A percentile compares a stretch with the other conserved stretches of the same genome.
Conservation (phyloP, 2,888 invertebrate species). For the Metacarcinus magister region DNA sequence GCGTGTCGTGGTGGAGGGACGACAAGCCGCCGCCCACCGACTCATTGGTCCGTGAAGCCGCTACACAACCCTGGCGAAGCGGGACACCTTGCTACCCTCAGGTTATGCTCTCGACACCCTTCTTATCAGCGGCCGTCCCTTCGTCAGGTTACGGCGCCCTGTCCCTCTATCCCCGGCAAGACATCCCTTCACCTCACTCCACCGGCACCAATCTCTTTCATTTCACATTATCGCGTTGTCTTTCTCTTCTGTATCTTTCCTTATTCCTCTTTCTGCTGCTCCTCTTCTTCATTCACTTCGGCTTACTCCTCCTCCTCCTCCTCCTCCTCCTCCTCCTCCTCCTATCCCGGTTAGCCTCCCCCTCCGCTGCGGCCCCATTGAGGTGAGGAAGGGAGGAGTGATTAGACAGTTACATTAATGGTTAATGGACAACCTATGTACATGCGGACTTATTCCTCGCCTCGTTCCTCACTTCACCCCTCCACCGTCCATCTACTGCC, state of each 20-base stretch:
- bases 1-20: background rate
- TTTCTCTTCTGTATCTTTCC: background rate
- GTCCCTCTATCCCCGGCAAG: background rate
- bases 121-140: too few relatives aligned
- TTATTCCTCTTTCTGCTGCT: background rate
- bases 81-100: background rate
- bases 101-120: too few relatives aligned
- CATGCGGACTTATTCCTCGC: background rate
- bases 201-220: too few relatives aligned
- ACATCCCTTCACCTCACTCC: too few relatives aligned
- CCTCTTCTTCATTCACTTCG: too few relatives aligned
- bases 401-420: slow-evolving; percentile 26
- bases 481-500: background rate
- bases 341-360: background rate
- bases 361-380: slow-evolving; percentile 15
- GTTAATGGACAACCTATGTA: slow-evolving; percentile 14
- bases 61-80: too few relatives aligned
- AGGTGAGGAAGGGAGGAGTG: background rate
- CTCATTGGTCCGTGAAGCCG: slow-evolving; percentile 10
- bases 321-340: background rate
- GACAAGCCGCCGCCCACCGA: slow-evolving; percentile 11
- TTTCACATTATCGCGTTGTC: too few relatives aligned
- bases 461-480: background rate
- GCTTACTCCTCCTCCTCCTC: too few relatives aligned
- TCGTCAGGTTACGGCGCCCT: background rate